A percentile compares a stretch with the other conserved stretches of the same genome.
phyloP scores from a whole-genome alignment of 1,140 invertebrate species.

The Scaptomyza hsui region DNA sequence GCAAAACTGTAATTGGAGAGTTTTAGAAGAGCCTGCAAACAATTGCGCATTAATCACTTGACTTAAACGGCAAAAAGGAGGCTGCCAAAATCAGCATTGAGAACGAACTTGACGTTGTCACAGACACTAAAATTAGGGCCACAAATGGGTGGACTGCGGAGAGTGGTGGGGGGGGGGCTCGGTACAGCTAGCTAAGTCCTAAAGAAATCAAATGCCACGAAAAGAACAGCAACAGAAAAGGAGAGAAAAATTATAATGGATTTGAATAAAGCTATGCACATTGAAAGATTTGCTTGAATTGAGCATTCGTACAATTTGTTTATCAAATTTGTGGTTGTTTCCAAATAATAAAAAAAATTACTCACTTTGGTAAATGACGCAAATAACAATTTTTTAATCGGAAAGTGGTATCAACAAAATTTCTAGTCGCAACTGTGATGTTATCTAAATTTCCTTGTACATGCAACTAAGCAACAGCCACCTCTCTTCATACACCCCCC shows the following conservation, averaged over 20 bases:
- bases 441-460: neutral
- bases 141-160: neutral
- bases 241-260: too few species aligned
- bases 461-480: conserved; percentile 20
- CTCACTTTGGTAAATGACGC: too few species aligned
- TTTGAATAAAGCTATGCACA: too few species aligned
- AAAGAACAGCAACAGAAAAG: neutral
- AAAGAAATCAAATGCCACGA: conserved; percentile 8
- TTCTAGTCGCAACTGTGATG: too few species aligned
- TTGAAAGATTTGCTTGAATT: too few species aligned
- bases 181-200: conserved; percentile 7
- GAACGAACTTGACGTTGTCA: conserved; percentile 12
- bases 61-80: conserved; percentile 12
- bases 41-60: conserved; percentile 76
- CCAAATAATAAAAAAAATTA: too few species aligned
- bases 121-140: conserved; percentile 12
- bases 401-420: too few species aligned
- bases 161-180: neutral
- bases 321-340: too few species aligned
- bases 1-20: conserved; percentile 63
- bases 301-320: too few species aligned
- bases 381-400: too few species aligned
- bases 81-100: conserved; percentile 27
- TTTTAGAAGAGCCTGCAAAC: conserved; percentile 67
- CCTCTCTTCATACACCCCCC: too few species aligned